Evolutionary conservation across 2,888 invertebrate genomes (phyloP), one percentile per base, ranked within the genome.

Genomic region (Yponomeuta sedellus): DNA sequence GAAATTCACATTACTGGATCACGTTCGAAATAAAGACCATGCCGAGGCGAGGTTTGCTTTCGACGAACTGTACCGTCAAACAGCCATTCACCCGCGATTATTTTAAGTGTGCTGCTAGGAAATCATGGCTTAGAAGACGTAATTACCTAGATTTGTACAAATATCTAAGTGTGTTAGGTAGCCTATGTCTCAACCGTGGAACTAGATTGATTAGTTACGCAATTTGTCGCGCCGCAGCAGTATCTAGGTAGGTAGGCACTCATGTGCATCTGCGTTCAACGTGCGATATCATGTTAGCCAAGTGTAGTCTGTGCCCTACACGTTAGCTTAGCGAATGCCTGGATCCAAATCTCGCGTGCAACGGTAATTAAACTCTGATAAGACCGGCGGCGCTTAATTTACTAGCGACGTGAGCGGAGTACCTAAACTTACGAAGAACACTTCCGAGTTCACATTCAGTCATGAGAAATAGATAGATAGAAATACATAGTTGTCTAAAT

Each of bases 401-500:
- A 25, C 20, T 22, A 25, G 59, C 59, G n/a, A 25, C 6, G 20
- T 59, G 4, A 25, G 25, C 25, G 10, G 20, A 59, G 28, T 28
- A n/a, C n/a, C n/a, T n/a, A 63, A 66, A 10, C 34, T 34, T 40
- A 34, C 28, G n/a, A 34, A 59, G 57, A 66, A 56, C 39, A 66
- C 56, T 8, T 16, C 34, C 66, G 66, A 69, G 67, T 67, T 61
- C 67, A 67, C 66, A 66, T 68, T 68, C 69, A 64, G 67, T 65
- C 68, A 65, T 67, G 68, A 66, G 65, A 65, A 72, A 72, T 78
- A 76, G 77, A 75, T 77, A 77, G 77, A 74, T 64, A 65, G 69
- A 58, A 10, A 68, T 70, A 67, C 71, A 74, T 70, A 67, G 69
- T 72, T 73, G 74, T 75, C 75, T 75, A 76, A 76, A 71, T 73